phyloP scores from a whole-genome alignment of 2,113 vertebrate genomes.

The Notarius lentiginosus region DNA sequence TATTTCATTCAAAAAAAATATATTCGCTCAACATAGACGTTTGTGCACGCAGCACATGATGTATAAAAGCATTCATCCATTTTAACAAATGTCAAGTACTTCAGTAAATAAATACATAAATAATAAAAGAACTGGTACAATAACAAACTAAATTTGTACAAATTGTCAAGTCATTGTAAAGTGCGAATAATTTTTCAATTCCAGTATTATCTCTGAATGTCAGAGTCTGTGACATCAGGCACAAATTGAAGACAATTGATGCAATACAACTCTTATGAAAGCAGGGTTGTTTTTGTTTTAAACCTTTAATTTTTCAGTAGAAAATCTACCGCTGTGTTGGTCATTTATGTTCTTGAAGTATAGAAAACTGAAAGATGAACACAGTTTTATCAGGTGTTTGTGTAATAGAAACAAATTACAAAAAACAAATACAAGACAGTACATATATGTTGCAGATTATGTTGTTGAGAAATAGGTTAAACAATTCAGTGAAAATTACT shows the following conservation, averaged over 20 bases:
- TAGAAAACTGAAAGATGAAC: not conserved
- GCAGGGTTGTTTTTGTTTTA: not conserved
- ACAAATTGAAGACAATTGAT: slow-evolving; percentile 47
- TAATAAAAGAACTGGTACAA: not conserved
- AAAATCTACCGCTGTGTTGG: slow-evolving; percentile 17
- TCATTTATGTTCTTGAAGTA: not conserved
- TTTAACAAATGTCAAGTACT: slow-evolving; percentile 37
- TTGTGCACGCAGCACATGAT: slow-evolving; percentile 49
- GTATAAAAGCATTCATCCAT: slow-evolving; percentile 46
- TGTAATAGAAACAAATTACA: not conserved
- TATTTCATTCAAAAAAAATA: slow-evolving; percentile 39
- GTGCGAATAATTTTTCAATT: slow-evolving; percentile 43
- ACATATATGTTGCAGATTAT: slow-evolving; percentile 11
- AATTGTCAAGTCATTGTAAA: slow-evolving; percentile 52
- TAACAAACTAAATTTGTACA: slow-evolving; percentile 25
- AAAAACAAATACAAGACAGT: not conserved
- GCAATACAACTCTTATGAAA: slow-evolving; percentile 29
- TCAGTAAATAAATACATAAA: slow-evolving; percentile 29
- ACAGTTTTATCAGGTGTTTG: not conserved
- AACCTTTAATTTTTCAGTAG: not conserved
- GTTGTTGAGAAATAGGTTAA: not conserved
- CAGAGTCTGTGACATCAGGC: slow-evolving; percentile 50
- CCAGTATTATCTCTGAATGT: slow-evolving; percentile 52
- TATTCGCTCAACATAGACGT: slow-evolving; percentile 31
- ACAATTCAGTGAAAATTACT: not conserved